Conservation (phyloP, 2,113 vertebrate species). For the Serinus canaria region DNA sequence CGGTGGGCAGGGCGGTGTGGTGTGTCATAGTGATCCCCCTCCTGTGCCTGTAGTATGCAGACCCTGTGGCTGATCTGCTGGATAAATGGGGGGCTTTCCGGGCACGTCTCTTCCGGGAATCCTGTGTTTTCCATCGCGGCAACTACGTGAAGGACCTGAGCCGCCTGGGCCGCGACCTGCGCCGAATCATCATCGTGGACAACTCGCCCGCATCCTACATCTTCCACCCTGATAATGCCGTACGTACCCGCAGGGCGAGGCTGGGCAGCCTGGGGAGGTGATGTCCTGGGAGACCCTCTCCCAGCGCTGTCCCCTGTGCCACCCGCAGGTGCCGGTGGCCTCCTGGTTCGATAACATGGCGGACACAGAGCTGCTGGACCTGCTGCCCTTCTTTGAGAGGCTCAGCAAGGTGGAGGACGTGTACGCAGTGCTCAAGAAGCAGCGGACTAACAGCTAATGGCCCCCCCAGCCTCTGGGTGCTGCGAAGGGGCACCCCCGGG, state of each 20-base stretch:
- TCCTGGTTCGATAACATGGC: slow-evolving; percentile 98
- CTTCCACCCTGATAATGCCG: slow-evolving; percentile 95
- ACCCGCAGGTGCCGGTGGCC: slow-evolving; percentile 86
- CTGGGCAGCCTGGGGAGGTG: fast-evolving
- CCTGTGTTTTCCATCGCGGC: slow-evolving; percentile 94
- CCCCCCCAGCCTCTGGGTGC: not conserved
- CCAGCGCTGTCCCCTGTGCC: fast-evolving
- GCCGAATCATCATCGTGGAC: slow-evolving; percentile 93
- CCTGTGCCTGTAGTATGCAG: slow-evolving; percentile 80
- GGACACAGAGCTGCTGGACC: slow-evolving; percentile 93
- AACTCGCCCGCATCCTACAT: slow-evolving; percentile 96
- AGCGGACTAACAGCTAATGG: slow-evolving; percentile 86
- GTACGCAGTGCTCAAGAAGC: slow-evolving; percentile 89
- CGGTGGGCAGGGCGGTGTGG: fast-evolving
- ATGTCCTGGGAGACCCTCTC: fast-evolving
- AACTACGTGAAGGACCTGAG: slow-evolving; percentile 98
- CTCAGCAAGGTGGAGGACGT: slow-evolving; percentile 91
- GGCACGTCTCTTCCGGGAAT: slow-evolving; percentile 92
- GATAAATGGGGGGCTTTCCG: slow-evolving; percentile 94
- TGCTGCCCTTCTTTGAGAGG: slow-evolving; percentile 96
- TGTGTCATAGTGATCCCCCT: fast-evolving
- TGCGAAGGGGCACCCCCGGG: fast-evolving
- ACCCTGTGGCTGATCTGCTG: slow-evolving; percentile 93
- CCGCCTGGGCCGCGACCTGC: slow-evolving; percentile 90
- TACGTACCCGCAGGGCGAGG: slow-evolving; percentile 4